These are phyloP conservation scores for Andinoacara biseriatus DNA, from an alignment of 2,113 vertebrate species.

Conservation along the genomic window DNA sequence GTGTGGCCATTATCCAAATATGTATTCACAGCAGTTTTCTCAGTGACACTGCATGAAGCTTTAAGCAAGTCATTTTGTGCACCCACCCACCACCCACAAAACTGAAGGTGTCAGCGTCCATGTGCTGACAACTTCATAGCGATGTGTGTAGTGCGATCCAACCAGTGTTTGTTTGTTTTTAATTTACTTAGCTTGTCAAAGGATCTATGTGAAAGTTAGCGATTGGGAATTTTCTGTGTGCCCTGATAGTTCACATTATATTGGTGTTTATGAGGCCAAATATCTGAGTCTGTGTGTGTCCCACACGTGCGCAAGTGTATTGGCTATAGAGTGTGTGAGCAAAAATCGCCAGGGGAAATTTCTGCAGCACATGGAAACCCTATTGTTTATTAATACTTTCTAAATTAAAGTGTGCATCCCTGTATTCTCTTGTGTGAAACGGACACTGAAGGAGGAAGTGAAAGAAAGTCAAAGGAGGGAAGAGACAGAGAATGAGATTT, in stretches of 20 bases:
- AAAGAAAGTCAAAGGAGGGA: not conserved
- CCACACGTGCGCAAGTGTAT: constrained; percentile 33
- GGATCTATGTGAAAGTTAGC: constrained; percentile 14
- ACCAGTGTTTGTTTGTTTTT: not conserved
- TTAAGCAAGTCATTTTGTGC: constrained; percentile 47
- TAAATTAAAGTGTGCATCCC: constrained; percentile 81
- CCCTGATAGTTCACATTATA: not conserved
- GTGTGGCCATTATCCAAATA: constrained; percentile 56
- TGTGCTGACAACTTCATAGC: not conserved
- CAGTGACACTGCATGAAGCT: constrained; percentile 45
- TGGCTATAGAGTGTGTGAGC: constrained; percentile 37
- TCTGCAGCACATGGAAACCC: constrained; percentile 76
- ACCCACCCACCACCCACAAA: constrained; percentile 41
- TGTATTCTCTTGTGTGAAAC: constrained; percentile 67
- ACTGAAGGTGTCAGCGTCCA: constrained; percentile 8
- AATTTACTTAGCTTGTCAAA: constrained; percentile 1
- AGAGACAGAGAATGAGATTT: constrained; percentile 51
- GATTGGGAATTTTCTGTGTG: constrained; percentile 12
- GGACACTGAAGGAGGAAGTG: constrained; percentile 19
- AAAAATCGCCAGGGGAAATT: constrained; percentile 73
- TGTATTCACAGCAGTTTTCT: constrained; percentile 61
- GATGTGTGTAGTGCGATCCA: constrained; percentile 15
- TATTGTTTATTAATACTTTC: constrained; percentile 82
- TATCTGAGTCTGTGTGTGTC: constrained; percentile 3
- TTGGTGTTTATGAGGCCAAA: constrained; percentile 10